Evolutionary conservation across 1,140 invertebrate species (phyloP), one percentile per base, ranked within the genome.

Genomic region (Drosophila willistoni): DNA sequence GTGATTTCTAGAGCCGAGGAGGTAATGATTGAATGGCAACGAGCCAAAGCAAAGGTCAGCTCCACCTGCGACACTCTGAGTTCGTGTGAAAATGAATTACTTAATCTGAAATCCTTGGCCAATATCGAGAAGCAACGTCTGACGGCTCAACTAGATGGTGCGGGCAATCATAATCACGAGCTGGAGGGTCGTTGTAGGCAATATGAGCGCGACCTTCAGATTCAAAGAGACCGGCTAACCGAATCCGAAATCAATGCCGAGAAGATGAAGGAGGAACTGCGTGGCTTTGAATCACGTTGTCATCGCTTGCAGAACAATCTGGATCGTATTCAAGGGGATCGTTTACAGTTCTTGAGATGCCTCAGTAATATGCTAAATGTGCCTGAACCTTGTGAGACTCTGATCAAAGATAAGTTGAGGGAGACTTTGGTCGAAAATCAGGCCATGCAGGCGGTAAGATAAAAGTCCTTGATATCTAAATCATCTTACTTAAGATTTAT

Each of bases 381-480:
- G 10, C 71, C 90, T 3, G 96, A 97, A 79, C 94, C 96, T 2
- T 94, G 95, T 51, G 96, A 97, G 86, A 94, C 93, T 22, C 93
- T 95, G 12, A 96, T 97, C 59, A 96, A 96, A 90, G 96, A 97
- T 55, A 93, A 96, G 70, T 94, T 97, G 59, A 92, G 96, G 19
- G 96, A 97, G 90, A 93, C 96, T 14, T 87, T 96, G 2, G 94
- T 93, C 65, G 96, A 97, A 42, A 95, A 95, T 79, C 96, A 96
- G 83, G 95, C 96, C 70, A 95, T 95, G 92, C 92, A 93, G 79
- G 93, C 94, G 87, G 96, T 97, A 94, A 92, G 93, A 92, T 39
- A 2, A 17, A 22, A 33, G 25, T 7, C 3, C 1, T 13, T 42
- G 0, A 22, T 7, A 7, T 29, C 33, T 6, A 19, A 10, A 19